Evolutionary conservation across 2,797 vertebrate species (phyloP), one percentile per base, ranked within the genome.

Genomic region (Spatula versicolor): DNA sequence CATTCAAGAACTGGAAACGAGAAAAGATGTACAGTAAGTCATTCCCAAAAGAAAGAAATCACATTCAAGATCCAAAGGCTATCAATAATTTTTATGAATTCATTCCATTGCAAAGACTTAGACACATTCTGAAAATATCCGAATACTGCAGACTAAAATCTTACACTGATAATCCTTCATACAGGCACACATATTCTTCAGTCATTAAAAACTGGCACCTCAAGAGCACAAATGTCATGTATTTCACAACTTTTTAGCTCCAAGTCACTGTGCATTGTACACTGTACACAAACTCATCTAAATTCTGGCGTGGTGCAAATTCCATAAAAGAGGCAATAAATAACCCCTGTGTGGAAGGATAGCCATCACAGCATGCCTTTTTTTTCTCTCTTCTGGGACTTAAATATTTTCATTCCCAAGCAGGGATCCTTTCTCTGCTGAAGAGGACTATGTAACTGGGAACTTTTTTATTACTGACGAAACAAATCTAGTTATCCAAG

Each of bases 291-390:
- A 91, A 86, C 83, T 95, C 95, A 93, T 95, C 84, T 96, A 52
- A 92, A 94, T 92, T 95, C 91, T 92, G 76, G 37, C 0, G 0
- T 62, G 66, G 63, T 67, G 43, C 82, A 88, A 92, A 92, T 94
- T 91, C 89, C 85, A 75, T 85, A 91, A 60, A 81, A 90, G 64
- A 58, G 25, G 46, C 77, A 90, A 87, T 91, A 95, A 95, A 92
- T 92, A 95, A 95, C 60, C 80, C 41, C 71, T 79, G 54, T 80
- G 69, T 90, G 81, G 86, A 93, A 86, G 68, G 64, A 84, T 0
- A 86, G 78, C 60, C 83, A 68, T 60, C 90, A 79, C 81, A 88
- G 90, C 68, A 90, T n/a, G n/a, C 71, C 37, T 39, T 84, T 88
- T 81, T 85, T 77, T 77, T 33, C 46, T 56, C 85, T 93, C 63